These are phyloP conservation scores for Regulus satrapa DNA, from an alignment of 2,113 vertebrate species.

Conservation along the genomic window DNA sequence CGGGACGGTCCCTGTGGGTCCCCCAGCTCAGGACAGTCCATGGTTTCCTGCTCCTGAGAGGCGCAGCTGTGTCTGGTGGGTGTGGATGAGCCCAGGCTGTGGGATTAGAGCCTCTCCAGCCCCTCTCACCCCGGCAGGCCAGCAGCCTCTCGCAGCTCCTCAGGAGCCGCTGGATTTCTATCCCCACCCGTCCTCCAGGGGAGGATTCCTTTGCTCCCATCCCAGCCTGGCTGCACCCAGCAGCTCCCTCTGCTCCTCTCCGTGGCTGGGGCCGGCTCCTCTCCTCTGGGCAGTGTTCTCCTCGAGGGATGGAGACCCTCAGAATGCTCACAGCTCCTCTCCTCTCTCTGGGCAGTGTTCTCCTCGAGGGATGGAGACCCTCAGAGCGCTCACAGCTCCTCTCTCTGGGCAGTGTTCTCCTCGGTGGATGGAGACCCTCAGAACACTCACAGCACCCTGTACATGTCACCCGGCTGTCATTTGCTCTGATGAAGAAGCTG, in stretches of 20 bases:
- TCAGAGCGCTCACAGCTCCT: not conserved
- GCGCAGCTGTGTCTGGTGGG: not conserved
- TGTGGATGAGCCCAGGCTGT: no score
- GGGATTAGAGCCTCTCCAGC: not conserved
- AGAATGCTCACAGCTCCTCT: not conserved
- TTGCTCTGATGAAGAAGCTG: not conserved
- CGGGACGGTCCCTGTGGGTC: no score
- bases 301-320: not conserved
- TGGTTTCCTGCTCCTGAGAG: accelerated
- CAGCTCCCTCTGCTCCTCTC: not conserved
- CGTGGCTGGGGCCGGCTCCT: not conserved
- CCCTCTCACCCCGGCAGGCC: not conserved
- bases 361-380: not conserved
- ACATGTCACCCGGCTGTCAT: not conserved
- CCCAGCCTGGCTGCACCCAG: not conserved
- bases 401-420: accelerated
- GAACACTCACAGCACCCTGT: not conserved
- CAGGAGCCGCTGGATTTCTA: not conserved
- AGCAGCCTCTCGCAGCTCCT: not conserved
- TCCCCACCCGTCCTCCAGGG: accelerated
- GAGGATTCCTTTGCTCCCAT: not conserved
- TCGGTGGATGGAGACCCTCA: not conserved
- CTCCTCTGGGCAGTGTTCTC: accelerated
- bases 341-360: accelerated
- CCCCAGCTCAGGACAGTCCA: not conserved